A percentile compares a stretch with the other conserved stretches of the same genome.
These are phyloP conservation scores for Scaptomyza tumidula DNA, from an alignment of 2,888 invertebrate species.

Conservation along the genomic window DNA sequence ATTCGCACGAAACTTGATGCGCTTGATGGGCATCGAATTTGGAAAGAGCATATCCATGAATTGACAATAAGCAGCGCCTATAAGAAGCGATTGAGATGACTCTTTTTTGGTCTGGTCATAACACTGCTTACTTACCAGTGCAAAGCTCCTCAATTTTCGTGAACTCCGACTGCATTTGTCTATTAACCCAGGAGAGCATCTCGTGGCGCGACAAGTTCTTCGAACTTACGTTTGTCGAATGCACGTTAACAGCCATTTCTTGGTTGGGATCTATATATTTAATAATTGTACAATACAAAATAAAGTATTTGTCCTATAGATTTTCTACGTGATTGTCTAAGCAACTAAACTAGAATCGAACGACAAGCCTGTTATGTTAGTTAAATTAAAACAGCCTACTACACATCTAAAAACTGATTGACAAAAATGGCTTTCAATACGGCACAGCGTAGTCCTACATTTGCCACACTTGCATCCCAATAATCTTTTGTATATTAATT, in stretches of 20 bases:
- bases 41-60: constrained; percentile 99
- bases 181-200: constrained; percentile 99
- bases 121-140: constrained; percentile 85
- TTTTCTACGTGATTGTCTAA: neutral
- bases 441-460: neutral
- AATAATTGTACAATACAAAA: neutral
- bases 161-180: constrained; percentile 94
- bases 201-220: constrained; percentile 99
- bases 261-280: neutral
- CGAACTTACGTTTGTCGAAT: constrained; percentile 97
- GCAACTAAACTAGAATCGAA: neutral
- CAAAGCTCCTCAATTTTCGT: constrained; percentile 98
- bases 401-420: neutral
- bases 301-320: neutral
- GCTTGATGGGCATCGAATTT: constrained; percentile 92
- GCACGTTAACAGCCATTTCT: constrained; percentile 96
- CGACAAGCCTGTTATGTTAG: neutral
- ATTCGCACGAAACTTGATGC: constrained; percentile 98
- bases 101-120: neutral
- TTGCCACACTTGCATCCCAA: neutral
- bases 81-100: too few relatives aligned
- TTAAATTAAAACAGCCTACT: neutral
- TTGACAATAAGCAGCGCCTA: constrained; percentile 98
- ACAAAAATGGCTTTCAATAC: neutral
- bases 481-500: neutral